Base-by-base conservation (phyloP, 2,113 vertebrate genomes). In the Poicephalus meyeri region DNA sequence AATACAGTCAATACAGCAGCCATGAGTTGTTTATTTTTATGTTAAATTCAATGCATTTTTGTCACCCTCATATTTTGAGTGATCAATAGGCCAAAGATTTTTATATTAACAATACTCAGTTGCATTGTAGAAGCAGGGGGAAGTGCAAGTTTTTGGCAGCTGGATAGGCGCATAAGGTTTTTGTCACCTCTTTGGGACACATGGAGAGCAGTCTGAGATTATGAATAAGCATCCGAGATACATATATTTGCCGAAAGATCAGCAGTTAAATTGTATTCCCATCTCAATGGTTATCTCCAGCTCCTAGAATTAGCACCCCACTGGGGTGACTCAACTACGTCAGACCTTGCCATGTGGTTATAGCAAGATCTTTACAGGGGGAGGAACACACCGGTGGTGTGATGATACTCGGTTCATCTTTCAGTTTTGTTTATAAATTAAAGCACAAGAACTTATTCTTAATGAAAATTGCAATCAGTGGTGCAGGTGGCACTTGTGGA, bases 1-100 rank as follows among this genome's bases (percentile, higher is more conserved):
- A 97, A 96, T 85, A 88, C 87, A 94, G 96, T 96, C 95, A 92
- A 95, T 95, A 95, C 89, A 58, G 91, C 89, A 91, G 87, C 89
- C 74, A 93, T 65, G 96, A 96, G 96, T 95, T 97, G 96, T 97
- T 96, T 96, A 97, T 97, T 97, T 97, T 96, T 96, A 97, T 95
- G 93, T 96, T 96, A 96, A 96, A 96, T 97, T 95, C 96, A 96
- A 96, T 97, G 94, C 89, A 73, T 96, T 97, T 97, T 96, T 96
- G 95, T 96, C 5, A 0, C 93, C n/a, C 81, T 96, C 95, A 91
- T 96, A 97, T 97, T 97, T 92, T 91, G 73, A 95, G 89, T 85
- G 84, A 97, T 97, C 96, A 93, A 96, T 96, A 96, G 91, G 84
- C 63, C 93, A 93, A 94, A 95, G 91, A 96, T 95, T 94, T 95